A percentile compares a stretch with the other conserved stretches of the same genome.
These are phyloP conservation scores for Esox lucius DNA, from an alignment of 2,797 vertebrate species.

Conservation along the genomic window DNA sequence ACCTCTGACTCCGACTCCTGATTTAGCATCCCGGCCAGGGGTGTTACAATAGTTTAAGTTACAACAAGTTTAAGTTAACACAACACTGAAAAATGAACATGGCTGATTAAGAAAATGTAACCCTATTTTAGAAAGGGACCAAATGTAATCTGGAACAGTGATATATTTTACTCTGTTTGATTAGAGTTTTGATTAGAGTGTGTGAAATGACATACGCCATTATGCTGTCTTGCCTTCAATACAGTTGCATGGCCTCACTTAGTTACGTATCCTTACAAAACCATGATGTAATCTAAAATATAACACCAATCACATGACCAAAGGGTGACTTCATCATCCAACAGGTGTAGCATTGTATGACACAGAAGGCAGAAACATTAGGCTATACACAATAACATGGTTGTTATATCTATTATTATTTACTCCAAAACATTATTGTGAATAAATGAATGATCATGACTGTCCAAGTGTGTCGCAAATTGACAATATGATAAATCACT, in stretches of 20 bases:
- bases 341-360: neutral
- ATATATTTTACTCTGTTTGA: too few species aligned
- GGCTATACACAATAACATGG: neutral
- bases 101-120: too few species aligned
- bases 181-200: too few species aligned
- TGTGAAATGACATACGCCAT: neutral
- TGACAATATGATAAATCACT: neutral
- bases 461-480: neutral
- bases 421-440: neutral
- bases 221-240: conserved; percentile 27
- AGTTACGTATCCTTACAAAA: conserved; percentile 33
- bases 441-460: neutral
- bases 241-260: conserved; percentile 51
- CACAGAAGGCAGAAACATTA: neutral
- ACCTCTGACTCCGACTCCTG: too few species aligned
- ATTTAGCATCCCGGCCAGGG: too few species aligned
- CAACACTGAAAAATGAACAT: too few species aligned
- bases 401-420: neutral
- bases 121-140: too few species aligned
- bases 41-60: too few species aligned
- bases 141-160: too few species aligned
- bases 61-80: too few species aligned
- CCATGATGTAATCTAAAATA: neutral
- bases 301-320: conserved; percentile 24
- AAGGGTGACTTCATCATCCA: conserved; percentile 14